phyloP scores from a whole-genome alignment of 2,888 invertebrate species.

The Minunthozetes semirufus region DNA sequence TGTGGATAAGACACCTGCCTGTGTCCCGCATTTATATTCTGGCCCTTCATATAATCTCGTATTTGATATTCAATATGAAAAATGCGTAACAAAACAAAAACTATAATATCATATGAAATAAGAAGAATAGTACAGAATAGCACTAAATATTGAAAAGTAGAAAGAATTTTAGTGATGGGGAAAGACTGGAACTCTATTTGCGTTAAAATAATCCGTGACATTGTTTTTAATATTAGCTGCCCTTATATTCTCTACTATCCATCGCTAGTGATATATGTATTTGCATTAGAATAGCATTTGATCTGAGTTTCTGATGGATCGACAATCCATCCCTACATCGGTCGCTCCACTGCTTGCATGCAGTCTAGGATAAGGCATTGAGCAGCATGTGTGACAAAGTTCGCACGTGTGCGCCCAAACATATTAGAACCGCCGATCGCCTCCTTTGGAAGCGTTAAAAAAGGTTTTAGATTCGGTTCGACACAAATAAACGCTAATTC shows the following conservation, averaged over 20 bases:
- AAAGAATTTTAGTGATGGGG: neutral
- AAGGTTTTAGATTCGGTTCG: conserved; percentile 14
- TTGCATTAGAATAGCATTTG: conserved; percentile 14
- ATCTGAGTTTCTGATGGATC: conserved; percentile 2
- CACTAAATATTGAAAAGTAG: neutral
- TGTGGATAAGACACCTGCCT: conserved; percentile 7
- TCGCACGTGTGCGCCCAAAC: neutral
- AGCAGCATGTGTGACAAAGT: conserved; percentile 7
- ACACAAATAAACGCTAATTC: conserved; percentile 16
- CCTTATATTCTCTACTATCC: neutral
- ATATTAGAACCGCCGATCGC: neutral
- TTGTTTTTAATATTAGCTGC: conserved; percentile 20
- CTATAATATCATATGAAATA: neutral
- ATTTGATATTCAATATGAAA: conserved; percentile 7
- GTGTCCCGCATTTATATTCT: neutral
- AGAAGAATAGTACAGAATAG: neutral
- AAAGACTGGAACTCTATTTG: conserved; percentile 13
- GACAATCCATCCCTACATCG: conserved; percentile 13
- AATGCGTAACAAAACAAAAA: neutral
- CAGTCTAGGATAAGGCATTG: neutral
- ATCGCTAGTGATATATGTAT: neutral
- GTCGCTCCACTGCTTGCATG: neutral
- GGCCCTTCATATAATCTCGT: neutral
- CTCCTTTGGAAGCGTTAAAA: neutral
- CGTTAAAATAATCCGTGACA: conserved; percentile 20